These are phyloP conservation scores for Anneissia japonica DNA, from an alignment of 35 echinoderm and acorn worm genomes.

Conservation along the genomic window DNA sequence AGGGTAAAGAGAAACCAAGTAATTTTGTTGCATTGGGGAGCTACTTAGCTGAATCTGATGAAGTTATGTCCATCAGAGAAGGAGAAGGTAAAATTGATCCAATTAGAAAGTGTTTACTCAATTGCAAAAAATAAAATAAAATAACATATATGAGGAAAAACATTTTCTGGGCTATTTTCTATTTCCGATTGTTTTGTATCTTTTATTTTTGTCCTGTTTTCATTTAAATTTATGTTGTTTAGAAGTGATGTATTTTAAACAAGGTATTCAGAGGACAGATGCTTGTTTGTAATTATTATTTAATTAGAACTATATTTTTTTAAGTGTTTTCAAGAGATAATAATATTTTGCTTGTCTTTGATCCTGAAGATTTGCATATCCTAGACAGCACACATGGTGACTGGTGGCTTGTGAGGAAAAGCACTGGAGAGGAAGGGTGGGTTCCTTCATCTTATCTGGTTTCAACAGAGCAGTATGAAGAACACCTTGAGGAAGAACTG, in stretches of 20 bases:
- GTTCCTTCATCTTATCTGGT: slow-evolving; percentile 87
- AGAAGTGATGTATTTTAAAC: no score
- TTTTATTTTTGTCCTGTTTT: no score
- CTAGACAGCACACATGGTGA: slow-evolving; percentile 75
- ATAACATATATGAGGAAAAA: no score
- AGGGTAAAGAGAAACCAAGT: slow-evolving; percentile 7
- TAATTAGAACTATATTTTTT: no score
- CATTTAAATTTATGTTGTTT: no score
- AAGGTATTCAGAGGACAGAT: no score
- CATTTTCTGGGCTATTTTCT: no score
- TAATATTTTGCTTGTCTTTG: not conserved
- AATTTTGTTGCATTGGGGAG: slow-evolving; percentile 76
- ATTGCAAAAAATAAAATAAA: no score
- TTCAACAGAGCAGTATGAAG: slow-evolving; percentile 71
- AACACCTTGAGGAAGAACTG: slow-evolving; percentile 65
- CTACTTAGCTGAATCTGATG: slow-evolving; percentile 85
- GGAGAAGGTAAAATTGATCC: slow-evolving; percentile 66
- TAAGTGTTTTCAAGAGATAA: no score
- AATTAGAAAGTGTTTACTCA: no score
- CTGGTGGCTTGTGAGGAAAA: slow-evolving; percentile 69
- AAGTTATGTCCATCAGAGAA: slow-evolving; percentile 96
- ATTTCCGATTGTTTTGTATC: no score
- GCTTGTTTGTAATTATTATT: no score
- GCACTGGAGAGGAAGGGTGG: slow-evolving; percentile 91
- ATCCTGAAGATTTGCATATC: slow-evolving; percentile 29